These are phyloP conservation scores for Champsocephalus esox DNA, from an alignment of 2,797 vertebrate genomes.

Conservation along the genomic window DNA sequence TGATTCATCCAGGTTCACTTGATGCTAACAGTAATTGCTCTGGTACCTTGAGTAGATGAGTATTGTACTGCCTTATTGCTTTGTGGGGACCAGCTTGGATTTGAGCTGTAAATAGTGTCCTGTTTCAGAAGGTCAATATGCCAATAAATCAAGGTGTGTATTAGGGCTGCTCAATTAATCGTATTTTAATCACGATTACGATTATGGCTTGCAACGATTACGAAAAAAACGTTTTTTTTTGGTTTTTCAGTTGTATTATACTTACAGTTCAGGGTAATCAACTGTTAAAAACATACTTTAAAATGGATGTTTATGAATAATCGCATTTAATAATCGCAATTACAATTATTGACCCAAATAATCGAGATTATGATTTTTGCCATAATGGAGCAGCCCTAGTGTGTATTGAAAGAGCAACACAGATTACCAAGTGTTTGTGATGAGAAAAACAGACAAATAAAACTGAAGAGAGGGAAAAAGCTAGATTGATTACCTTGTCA, in stretches of 20 bases:
- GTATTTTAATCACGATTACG: no score
- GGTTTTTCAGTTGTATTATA: no score
- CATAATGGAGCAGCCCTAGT: no score
- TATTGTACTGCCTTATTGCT: constrained; percentile 1
- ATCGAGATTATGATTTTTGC: no score
- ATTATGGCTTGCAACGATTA: no score
- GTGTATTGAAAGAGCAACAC: constrained; percentile 20
- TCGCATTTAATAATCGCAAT: no score
- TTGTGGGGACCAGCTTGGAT: constrained; percentile 19
- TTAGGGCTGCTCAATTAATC: background rate
- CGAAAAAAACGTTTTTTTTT: no score
- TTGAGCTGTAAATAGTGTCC: constrained; percentile 39
- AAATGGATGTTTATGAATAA: no score
- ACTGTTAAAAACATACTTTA: no score
- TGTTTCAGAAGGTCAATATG: constrained; percentile 46
- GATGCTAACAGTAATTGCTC: constrained; percentile 5
- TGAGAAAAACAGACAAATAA: background rate
- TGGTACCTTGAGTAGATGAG: constrained; percentile 7
- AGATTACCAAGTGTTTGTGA: constrained; percentile 8
- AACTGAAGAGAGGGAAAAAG: background rate
- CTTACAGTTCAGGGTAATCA: no score
- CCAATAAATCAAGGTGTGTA: constrained; percentile 23
- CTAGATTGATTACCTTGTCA: background rate
- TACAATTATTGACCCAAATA: no score
- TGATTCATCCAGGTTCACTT: background rate